phyloP scores from a whole-genome alignment of 2,113 vertebrate species.

The Deroptyus accipitrinus region DNA sequence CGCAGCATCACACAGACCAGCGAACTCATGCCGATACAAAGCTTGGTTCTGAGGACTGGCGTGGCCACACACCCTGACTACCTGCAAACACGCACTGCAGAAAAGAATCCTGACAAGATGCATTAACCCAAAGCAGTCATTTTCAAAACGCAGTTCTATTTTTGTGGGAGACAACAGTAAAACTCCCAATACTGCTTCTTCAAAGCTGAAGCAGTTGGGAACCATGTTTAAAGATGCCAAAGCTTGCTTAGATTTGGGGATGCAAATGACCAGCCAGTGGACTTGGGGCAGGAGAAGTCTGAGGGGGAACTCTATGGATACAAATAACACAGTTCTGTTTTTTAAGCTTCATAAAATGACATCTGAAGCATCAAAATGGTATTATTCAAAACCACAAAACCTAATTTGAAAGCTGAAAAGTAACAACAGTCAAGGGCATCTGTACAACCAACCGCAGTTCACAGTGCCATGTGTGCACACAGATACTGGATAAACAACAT shows the following conservation, averaged over 20 bases:
- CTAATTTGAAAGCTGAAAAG: background rate
- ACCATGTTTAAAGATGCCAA: background rate
- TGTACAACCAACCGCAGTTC: background rate
- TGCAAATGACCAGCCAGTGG: background rate
- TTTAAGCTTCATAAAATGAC: background rate
- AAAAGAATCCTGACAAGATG: background rate
- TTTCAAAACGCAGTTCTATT: background rate
- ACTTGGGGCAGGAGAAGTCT: background rate
- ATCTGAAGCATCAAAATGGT: background rate
- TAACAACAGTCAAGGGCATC: background rate
- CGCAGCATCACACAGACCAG: fast-evolving
- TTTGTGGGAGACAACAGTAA: background rate
- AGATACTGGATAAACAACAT: fast-evolving
- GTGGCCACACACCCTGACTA: background rate
- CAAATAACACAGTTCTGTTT: background rate
- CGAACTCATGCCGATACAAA: fast-evolving
- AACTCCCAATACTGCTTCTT: background rate
- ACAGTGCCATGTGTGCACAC: fast-evolving
- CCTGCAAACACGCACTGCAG: background rate
- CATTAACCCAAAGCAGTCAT: background rate
- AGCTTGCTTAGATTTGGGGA: background rate
- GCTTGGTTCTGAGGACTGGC: background rate
- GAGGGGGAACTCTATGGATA: background rate
- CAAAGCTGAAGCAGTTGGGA: background rate
- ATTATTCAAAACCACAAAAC: background rate